These are phyloP conservation scores for Micromys minutus DNA, from an alignment of 2,113 vertebrate genomes.

Conservation along the genomic window DNA sequence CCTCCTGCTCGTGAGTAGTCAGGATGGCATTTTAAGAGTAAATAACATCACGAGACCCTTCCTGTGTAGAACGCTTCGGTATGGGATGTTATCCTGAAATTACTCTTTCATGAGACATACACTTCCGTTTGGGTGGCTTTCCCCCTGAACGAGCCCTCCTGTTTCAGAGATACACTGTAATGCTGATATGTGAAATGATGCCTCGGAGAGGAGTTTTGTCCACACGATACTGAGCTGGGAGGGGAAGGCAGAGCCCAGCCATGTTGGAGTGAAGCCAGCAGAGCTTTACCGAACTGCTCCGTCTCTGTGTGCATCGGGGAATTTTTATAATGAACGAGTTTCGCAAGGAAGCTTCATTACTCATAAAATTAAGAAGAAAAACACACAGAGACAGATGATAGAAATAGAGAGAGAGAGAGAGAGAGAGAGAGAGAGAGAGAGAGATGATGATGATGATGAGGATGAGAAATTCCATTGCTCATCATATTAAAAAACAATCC, in stretches of 20 bases:
- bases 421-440: not conserved
- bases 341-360: not conserved
- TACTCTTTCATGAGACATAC: not conserved
- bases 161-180: not conserved
- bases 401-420: not conserved
- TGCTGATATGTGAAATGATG: not conserved
- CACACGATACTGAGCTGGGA: not conserved
- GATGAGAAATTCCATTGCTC: conserved; percentile 19
- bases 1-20: not conserved
- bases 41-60: not conserved
- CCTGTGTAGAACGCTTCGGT: not conserved
- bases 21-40: not conserved
- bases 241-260: not conserved
- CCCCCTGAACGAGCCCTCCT: not conserved
- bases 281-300: rapidly evolving
- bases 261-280: rapidly evolving
- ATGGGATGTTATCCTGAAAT: not conserved
- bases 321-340: not conserved
- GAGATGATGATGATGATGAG: not conserved
- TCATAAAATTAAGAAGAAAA: not conserved
- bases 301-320: not conserved
- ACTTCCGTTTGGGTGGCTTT: not conserved
- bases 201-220: not conserved
- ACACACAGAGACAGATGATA: not conserved
- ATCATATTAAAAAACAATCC: not conserved